A percentile compares a stretch with the other conserved stretches of the same genome.
Conservation (phyloP, 2,888 invertebrate species). For the Ectemnius cavifrons region DNA sequence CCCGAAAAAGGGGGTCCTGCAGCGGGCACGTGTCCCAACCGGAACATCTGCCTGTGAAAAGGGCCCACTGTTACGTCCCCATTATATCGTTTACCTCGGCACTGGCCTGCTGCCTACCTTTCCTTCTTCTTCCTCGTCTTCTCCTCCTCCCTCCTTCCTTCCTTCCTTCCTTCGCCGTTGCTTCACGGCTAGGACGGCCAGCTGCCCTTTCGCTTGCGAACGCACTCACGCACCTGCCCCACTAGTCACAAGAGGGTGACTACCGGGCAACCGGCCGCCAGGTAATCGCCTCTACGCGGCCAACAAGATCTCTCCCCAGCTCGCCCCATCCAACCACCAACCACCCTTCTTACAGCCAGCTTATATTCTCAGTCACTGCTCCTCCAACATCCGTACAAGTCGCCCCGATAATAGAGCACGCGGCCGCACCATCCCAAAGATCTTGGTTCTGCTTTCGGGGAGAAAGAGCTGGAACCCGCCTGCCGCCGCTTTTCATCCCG, state of each 20-base stretch:
- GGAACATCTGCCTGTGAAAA: slow-evolving; percentile 70
- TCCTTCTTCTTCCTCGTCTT: slow-evolving; percentile 32
- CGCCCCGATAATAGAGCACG: too few species aligned
- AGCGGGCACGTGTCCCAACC: slow-evolving; percentile 67
- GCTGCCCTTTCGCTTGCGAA: slow-evolving; percentile 57
- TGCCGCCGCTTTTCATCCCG: too few species aligned
- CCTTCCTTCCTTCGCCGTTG: slow-evolving; percentile 21
- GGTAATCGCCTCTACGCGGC: slow-evolving; percentile 17
- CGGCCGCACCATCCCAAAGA: too few species aligned
- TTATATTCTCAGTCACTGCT: too few species aligned
- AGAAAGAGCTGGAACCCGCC: too few species aligned
- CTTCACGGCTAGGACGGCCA: slow-evolving; percentile 54
- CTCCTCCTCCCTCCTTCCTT: slow-evolving; percentile 15
- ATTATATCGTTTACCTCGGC: slow-evolving; percentile 69
- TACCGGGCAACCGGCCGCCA: slow-evolving; percentile 35
- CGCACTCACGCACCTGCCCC: slow-evolving; percentile 60
- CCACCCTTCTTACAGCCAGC: too few species aligned
- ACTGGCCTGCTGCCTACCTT: slow-evolving; percentile 40
- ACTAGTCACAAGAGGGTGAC: slow-evolving; percentile 43
- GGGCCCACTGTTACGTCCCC: slow-evolving; percentile 71
- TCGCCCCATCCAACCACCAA: too few species aligned
- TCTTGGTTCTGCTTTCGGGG: too few species aligned
- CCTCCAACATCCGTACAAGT: too few species aligned
- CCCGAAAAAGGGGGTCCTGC: slow-evolving; percentile 31
- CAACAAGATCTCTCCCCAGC: not conserved